Evolutionary conservation across 1,140 invertebrate species (phyloP), one percentile per base, ranked within the genome.

Genomic region (Ladona fulva): DNA sequence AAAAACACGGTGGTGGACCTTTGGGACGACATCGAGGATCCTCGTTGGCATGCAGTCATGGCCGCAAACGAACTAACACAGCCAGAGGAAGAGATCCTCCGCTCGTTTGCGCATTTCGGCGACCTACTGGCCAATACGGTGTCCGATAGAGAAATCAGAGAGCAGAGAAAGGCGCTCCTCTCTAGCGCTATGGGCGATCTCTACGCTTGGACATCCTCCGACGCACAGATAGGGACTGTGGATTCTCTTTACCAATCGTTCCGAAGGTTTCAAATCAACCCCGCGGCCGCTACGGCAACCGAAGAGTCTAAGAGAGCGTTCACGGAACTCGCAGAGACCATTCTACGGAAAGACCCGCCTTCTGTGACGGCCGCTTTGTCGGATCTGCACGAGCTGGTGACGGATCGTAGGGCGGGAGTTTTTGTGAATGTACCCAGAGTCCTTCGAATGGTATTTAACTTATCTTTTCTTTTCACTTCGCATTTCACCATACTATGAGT

Each of bases 161-260:
- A 66, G 14, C 16, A 66, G n/a, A 16, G 52, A 22, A 66, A 66
- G 3, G 16, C 16, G n/a, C 52, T 66, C 14, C 52, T 66, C n/a
- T 24, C 78, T 88, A 80, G 82, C 86, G 76, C 82, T 24, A 76
- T 87, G 79, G 83, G 85, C 77, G 83, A 85, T 0, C 83, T 89
- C 0, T 91, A 89, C 89, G 78, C 88, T 14, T 91, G 89, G 87
- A 85, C 84, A 7, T 85, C 85, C 29, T 84, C 87, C 0, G 83
- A 86, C 24, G 83, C 86, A 6, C 89, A 90, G 80, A 79, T 89
- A 76, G 83, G 84, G n/a, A 82, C 83, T 0, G 84, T 92, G 12
- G 87, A 89, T 42, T 87, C 87, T 0, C 81, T 90, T 12, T 92
- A 91, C 80, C 85, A 86, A 79, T 86, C 86, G 5, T 92, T 91